Evolutionary conservation across 1,140 invertebrate species (phyloP), one percentile per base, ranked within the genome.

Genomic region (Pemphigus obesinymphae): DNA sequence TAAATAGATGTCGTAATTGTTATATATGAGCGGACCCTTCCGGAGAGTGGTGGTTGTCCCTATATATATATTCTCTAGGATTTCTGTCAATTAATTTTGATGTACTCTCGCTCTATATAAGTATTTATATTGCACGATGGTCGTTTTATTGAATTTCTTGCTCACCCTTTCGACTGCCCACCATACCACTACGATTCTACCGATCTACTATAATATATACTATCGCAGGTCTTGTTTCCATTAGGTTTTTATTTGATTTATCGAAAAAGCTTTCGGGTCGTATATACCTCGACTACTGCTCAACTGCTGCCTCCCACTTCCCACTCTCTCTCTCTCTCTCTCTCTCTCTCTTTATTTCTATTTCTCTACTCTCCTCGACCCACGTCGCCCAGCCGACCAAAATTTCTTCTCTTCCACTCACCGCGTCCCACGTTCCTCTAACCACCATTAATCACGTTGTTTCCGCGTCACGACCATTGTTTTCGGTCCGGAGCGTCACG

Each of bases 241-340:
- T 58, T 58, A 13, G 11, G 23, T 82, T 82, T 82, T 68, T 82
- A 70, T 82, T 82, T 75, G 73, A 70, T 81, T 82, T 73, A 68
- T 82, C 78, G 50, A 82, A 82, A 63, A 63, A 83, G 68, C 83
- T 83, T 85, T 83, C 83, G 73, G 84, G 31, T 61, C 31, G 34
- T 43, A 43, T 6, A 61, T 23, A 43, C 66, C 66, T 43, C 37
- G 11, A 66, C 34, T n/a, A 43, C 66, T 13, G 23, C 58, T 61
- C 11, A 26, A 61, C 4, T 20, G 17, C 58, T 61, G 29, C 58
- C 58, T 20, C 17, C 61, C 61, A 37, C 61, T n/a, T n/a, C 75
- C 23, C 34, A 13, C 53, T 45, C 72, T 31, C 1, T 34, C 37
- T 34, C 73, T 37, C 55, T 50, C 34, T 50, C 45, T 82, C 82